Base-by-base conservation (phyloP, 2,113 vertebrate genomes). In the Struthio camelus region DNA sequence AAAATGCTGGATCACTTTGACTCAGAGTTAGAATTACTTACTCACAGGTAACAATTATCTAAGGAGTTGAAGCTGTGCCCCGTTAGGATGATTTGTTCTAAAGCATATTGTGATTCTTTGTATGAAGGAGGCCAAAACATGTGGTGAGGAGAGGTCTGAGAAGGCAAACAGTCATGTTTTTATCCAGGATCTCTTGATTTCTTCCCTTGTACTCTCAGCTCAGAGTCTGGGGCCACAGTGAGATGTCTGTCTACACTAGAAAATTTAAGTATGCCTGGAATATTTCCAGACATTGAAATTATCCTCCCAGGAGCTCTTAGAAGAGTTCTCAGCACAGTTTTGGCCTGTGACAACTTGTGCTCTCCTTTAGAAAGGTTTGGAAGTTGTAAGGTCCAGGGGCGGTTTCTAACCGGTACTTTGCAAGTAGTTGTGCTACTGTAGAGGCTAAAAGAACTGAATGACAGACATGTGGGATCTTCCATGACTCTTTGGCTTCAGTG, bases 11-110 rank as follows among this genome's bases (percentile, higher is more conserved):
- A 81, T 89, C 51, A 92, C 83, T 91, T 90, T 83, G 32, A 59
- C 64, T 86, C 64, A 95, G 85, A 96, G 87, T 94, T 82, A 72
- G 69, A 85, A 94, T 81, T 40, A 38, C 9, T 66, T 28, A 27
- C 64, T 66, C 38, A 42, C 27, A 19, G 56, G 36, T 75, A 90
- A 65, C 11, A 69, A 20, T 85, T 62, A 77, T 69, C 22, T 53
- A 69, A 85, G 67, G 73, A 32, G 7, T 50, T 44, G 34, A 82
- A 82, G 22, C 16, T 82, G 10, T 81, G 48, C 75, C 7, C 70
- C 34, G 6, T 72, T 79, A 69, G 51, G 13, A 70, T 59, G 46
- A 36, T 46, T 92, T 34, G 51, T 28, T 58, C 38, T 54, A 61
- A 86, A 61, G 51, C 51, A 23, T 64, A n/a, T 71, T 89, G 48